Evolutionary conservation across 2,888 invertebrate genomes (phyloP), one percentile per base, ranked within the genome.

Genomic region (Eledone cirrhosa): DNA sequence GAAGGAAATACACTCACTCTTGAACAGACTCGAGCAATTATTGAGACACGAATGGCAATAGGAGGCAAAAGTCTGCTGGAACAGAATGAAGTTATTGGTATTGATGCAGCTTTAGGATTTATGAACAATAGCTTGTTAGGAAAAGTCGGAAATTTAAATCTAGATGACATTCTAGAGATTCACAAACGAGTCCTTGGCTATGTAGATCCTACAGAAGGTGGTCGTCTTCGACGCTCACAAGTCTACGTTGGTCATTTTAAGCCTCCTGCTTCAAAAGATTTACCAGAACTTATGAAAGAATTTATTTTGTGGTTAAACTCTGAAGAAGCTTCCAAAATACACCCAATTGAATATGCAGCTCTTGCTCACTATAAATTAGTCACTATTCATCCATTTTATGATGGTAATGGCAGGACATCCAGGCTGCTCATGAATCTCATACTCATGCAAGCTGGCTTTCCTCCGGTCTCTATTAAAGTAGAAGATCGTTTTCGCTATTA

Each of bases 1-100:
- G 99, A 99, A 92, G 98, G 98, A 0, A 99, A 99, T 89, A 98
- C 98, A 0, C 96, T 99, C 95, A 95, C 96, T 3, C 92, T 99
- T 67, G 94, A 95, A 31, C 97, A 99, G 90, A 96, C 98, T 0
- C 93, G 97, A 83, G 95, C 95, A 80, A 94, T 99, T 81, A 92
- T 99, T 31, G 98, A 99, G 91, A 98, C 98, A 0, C 93, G 95
- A 69, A 93, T 93, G 82, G 93, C 92, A 11, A 91, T 95, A 87
- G 95, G 95, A 0, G 95, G 97, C 0, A 98, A 98, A 91, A 97
- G 97, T 88, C 94, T 99, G 77, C 94, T 96, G 85, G 99, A 99
- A 88, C 99, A 99, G 90, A 98, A 98, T 92, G 99, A 99, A 92
- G 96, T 99, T 86, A 91, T 98, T 47, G 92, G 92, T 75, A 92